Evolutionary conservation across 2,113 vertebrate species (phyloP), one percentile per base, ranked within the genome.

Genomic region (Ornithorhynchus anatinus): DNA sequence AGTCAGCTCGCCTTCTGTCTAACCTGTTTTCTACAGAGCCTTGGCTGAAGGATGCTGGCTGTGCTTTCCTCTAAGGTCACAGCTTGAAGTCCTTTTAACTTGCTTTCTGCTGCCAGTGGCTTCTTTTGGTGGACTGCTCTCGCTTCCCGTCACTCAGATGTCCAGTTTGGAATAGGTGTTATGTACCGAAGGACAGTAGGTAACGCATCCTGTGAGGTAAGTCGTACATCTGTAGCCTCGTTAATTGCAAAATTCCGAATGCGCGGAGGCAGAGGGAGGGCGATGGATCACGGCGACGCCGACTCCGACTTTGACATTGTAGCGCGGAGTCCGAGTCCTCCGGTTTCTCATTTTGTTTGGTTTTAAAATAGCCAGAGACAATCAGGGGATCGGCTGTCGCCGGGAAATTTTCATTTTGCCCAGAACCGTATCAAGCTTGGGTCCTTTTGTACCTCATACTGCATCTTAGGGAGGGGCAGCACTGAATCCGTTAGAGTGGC

Each of bases 61-160:
- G 81, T 92, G 87, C 77, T 90, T 63, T 83, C 63, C 82, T 91
- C 85, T 94, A 94, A 94, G 92, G 93, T 95, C 93, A 94, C 92
- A 93, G 94, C 92, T 89, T 93, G 93, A 91, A 87, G 90, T 87
- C 78, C 58, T 84, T 89, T 68, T 79, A 87, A 92, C 93, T 93
- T 94, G 90, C 89, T 89, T 88, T 86, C 84, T 89, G 91, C 90
- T 69, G 90, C 91, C 89, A 87, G 84, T 89, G 75, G 74, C 88
- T n/a, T 84, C 73, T 86, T 75, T 77, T 81, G 61, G 35, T 83
- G 50, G n/a, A n/a, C 70, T 76, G 75, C 56, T 58, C 50, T 62
- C 51, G 7, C 54, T 45, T 31, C 73, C 53, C 75, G 83, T 83
- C 78, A 51, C 54, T 82, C 57, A 78, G 76, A 84, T 39, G 78